Evolutionary conservation across 2,113 vertebrate species (phyloP).

Genomic region (Pica pica): DNA sequence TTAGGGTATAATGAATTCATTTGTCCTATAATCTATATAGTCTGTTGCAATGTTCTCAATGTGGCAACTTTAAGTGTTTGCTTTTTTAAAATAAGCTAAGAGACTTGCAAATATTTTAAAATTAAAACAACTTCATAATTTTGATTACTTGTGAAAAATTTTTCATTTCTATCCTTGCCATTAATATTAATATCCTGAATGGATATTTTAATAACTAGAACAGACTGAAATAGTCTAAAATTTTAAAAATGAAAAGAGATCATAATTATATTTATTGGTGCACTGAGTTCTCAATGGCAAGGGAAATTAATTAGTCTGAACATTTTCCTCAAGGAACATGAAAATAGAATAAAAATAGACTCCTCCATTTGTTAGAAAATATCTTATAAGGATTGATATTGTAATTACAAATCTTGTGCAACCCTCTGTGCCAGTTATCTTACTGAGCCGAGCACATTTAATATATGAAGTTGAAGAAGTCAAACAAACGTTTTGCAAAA

Average conservation of each 20-base stretch:
- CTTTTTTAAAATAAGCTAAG: background rate
- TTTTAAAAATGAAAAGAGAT: background rate
- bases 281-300: background rate
- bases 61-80: rapidly evolving
- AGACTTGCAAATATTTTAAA: background rate
- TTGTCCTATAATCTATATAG: background rate
- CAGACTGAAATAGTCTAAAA: background rate
- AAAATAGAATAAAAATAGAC: slow-evolving; percentile 21
- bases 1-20: background rate
- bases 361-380: background rate
- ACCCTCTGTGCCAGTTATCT: background rate
- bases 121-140: background rate
- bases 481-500: slow-evolving; percentile 28
- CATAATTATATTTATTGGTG: background rate
- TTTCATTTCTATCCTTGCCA: background rate
- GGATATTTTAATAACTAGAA: background rate
- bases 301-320: slow-evolving; percentile 3
- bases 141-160: background rate
- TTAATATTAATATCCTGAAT: background rate
- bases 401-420: background rate
- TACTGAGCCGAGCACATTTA: background rate
- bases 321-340: background rate
- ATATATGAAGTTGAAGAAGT: background rate
- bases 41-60: background rate
- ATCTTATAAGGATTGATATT: background rate